Conservation (phyloP, 2,888 invertebrate species). For the Sesia apiformis region DNA sequence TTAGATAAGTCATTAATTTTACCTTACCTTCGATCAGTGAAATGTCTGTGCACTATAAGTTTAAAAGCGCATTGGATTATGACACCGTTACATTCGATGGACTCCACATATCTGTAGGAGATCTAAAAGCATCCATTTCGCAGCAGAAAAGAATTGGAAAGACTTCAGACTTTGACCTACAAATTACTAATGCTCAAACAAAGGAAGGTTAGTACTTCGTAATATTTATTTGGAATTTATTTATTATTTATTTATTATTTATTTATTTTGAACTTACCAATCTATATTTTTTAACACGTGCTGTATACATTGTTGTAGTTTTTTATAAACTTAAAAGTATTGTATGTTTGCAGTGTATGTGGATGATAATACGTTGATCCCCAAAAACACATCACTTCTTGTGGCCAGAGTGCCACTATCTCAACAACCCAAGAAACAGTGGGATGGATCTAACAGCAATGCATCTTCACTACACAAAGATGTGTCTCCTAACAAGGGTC, state of each 20-base stretch:
- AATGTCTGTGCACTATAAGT: slow-evolving; percentile 99
- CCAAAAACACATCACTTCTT: slow-evolving; percentile 97
- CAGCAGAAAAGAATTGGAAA: slow-evolving; percentile 96
- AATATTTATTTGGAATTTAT: neutral
- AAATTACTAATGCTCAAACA: slow-evolving; percentile 97
- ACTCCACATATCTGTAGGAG: slow-evolving; percentile 94
- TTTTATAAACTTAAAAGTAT: no score
- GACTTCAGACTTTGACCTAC: slow-evolving; percentile 95
- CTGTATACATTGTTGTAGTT: no score
- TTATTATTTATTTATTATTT: no score
- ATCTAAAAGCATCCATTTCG: slow-evolving; percentile 95
- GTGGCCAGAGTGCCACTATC: slow-evolving; percentile 94
- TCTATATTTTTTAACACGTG: no score
- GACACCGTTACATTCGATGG: slow-evolving; percentile 98
- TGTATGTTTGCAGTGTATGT: slow-evolving; percentile 82
- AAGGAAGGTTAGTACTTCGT: slow-evolving; percentile 84
- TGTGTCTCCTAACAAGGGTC: slow-evolving; percentile 75
- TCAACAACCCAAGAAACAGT: slow-evolving; percentile 83
- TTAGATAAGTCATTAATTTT: neutral
- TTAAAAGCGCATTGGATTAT: slow-evolving; percentile 96
- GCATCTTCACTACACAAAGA: slow-evolving; percentile 57
- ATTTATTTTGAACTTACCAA: no score
- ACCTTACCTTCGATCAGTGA: slow-evolving; percentile 14
- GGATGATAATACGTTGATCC: slow-evolving; percentile 92
- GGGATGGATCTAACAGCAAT: slow-evolving; percentile 76